Conservation (phyloP, 2,797 vertebrate genomes). For the Morus bassanus region DNA sequence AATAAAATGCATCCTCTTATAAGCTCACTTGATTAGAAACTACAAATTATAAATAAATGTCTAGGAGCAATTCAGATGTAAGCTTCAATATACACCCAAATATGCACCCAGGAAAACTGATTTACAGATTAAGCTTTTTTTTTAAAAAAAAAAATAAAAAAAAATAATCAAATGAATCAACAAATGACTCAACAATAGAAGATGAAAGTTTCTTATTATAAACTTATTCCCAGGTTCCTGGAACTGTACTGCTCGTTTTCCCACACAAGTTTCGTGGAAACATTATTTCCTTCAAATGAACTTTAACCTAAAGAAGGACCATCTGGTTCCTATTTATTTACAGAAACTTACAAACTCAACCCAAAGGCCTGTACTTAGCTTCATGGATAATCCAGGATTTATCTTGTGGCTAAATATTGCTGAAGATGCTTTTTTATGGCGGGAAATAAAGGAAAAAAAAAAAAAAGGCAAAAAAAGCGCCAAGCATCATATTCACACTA, state of each 20-base stretch:
- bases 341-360: background rate
- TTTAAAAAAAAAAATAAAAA: too few relatives aligned
- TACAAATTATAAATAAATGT: background rate
- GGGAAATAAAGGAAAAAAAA: background rate
- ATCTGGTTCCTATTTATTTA: slow-evolving; percentile 53
- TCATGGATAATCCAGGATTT: background rate
- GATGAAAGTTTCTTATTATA: background rate
- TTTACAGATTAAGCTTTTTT: background rate
- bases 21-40: background rate
- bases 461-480: background rate
- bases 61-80: background rate
- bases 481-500: background rate
- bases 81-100: background rate
- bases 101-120: background rate
- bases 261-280: background rate
- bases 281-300: slow-evolving; percentile 21
- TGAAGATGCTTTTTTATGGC: background rate
- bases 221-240: background rate
- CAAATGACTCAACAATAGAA: background rate
- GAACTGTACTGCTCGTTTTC: slow-evolving; percentile 23
- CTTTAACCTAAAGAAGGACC: slow-evolving; percentile 29
- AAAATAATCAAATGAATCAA: background rate
- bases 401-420: background rate
- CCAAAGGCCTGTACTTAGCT: background rate
- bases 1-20: background rate